Conservation (phyloP, 2,113 vertebrate species). For the Amblyornis subalaris region DNA sequence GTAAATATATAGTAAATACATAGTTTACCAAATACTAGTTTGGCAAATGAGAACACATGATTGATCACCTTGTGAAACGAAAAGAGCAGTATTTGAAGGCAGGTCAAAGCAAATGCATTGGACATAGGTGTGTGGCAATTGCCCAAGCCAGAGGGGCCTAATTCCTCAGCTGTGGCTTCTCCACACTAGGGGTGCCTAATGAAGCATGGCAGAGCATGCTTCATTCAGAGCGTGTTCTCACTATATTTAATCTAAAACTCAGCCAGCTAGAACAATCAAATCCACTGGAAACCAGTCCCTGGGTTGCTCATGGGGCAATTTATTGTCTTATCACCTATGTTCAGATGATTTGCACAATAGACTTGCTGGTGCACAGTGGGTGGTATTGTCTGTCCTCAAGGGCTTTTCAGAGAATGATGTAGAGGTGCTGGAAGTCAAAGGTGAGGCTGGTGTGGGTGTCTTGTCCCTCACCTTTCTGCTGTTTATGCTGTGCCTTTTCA, state of each 20-base stretch:
- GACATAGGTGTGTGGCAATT: not conserved
- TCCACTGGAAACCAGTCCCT: not conserved
- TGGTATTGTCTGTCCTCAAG: not conserved
- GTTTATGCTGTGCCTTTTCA: not conserved
- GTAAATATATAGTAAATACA: too few species aligned
- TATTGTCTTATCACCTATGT: not conserved
- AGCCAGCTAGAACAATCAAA: not conserved
- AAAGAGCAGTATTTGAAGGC: not conserved
- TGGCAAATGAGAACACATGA: not conserved
- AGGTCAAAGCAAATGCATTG: not conserved
- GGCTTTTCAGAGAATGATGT: not conserved
- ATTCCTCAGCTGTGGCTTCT: not conserved
- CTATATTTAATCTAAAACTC: not conserved
- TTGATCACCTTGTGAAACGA: not conserved
- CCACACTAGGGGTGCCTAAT: not conserved
- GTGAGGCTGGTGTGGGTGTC: not conserved
- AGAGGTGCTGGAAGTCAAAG: not conserved
- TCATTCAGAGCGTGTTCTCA: not conserved
- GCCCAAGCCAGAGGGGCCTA: not conserved
- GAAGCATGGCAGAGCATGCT: not conserved
- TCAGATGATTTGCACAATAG: not conserved
- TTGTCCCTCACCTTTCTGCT: not conserved
- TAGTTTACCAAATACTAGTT: not conserved
- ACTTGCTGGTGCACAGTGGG: rapidly evolving
- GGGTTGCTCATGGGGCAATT: not conserved